Conservation (phyloP, 2,888 invertebrate genomes). For the Lordiphosa andalusiaca region DNA sequence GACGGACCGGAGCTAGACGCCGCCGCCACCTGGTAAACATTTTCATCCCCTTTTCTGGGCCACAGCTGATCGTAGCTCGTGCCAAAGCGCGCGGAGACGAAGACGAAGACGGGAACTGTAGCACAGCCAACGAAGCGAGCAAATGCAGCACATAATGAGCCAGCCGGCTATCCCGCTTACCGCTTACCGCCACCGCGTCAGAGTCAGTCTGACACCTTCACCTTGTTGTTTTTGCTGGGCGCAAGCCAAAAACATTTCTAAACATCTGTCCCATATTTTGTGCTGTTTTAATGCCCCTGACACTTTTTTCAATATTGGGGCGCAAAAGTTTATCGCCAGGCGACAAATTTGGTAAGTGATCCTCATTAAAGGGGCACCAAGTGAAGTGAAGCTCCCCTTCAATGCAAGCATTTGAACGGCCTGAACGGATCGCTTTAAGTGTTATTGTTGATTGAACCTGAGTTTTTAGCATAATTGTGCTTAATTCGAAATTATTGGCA, state of each 20-base stretch:
- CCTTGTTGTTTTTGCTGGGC: slow-evolving; percentile 55
- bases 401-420: slow-evolving; percentile 7
- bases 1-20: slow-evolving; percentile 39
- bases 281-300: slow-evolving; percentile 62
- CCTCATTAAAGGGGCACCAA: slow-evolving; percentile 35
- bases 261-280: slow-evolving; percentile 74
- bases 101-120: slow-evolving; percentile 47
- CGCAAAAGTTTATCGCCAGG: slow-evolving; percentile 47
- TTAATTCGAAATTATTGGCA: slow-evolving; percentile 57
- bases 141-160: slow-evolving; percentile 70
- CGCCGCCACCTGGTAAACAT: slow-evolving; percentile 57
- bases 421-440: slow-evolving; percentile 27
- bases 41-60: slow-evolving; percentile 69
- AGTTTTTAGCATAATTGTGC: slow-evolving; percentile 57
- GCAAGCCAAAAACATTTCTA: slow-evolving; percentile 61
- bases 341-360: slow-evolving; percentile 68
- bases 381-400: slow-evolving; percentile 27
- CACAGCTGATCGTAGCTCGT: slow-evolving; percentile 73
- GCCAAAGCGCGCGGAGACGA: slow-evolving; percentile 67
- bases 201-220: slow-evolving; percentile 63
- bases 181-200: slow-evolving; percentile 27
- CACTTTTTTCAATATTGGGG: slow-evolving; percentile 17
- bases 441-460: slow-evolving; percentile 32
- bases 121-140: slow-evolving; percentile 48
- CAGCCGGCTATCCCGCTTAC: slow-evolving; percentile 60